Base-by-base conservation (phyloP, 1,140 invertebrate species). In the Gryon sp. region DNA sequence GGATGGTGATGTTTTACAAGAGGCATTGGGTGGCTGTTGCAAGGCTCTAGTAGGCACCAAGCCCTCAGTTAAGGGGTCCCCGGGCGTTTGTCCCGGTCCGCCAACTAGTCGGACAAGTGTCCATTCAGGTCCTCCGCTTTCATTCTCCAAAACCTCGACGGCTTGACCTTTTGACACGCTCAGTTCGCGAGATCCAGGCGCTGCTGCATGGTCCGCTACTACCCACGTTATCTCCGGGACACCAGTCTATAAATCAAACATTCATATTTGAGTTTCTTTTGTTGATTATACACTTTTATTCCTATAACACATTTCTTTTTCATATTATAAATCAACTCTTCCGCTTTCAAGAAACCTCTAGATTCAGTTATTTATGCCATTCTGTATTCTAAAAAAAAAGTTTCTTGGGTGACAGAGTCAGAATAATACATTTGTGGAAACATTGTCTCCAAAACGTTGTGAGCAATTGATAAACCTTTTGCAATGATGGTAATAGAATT, bases 181-280 rank as follows among this genome's bases (percentile, higher is more conserved):
- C 63, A 97, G 83, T 84, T 97, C 95, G 24, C 93, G 92, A 8
- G 92, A 87, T 50, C 92, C 92, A 1, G 90, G 87, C 2, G 92
- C 84, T 7, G 95, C 94, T n/a, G 89, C 89, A 83, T 95, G 93
- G 84, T 97, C 95, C 12, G 92, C 92, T 7, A 96, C 91, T 53
- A 97, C 95, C 94, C 95, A 96, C 43, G 94, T 96, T 91, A 96
- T 94, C 82, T 97, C 95, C 65, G 92, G 89, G 24, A 92, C 92
- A 48, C 90, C 91, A 26, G 92, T 90, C 92, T 93, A 87, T 9
- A 84, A 89, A 89, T 78, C 62, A 81, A 79, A 76, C 16, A 18
- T 8, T 32, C 16, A 40, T 11, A 34, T 34, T 6, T 12, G 11
- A 11, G 4, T 43, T 43, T 22, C 19, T 11, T 43, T 24, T n/a